Base-by-base conservation (phyloP, 2,113 vertebrate genomes). In the Motacilla alba region DNA sequence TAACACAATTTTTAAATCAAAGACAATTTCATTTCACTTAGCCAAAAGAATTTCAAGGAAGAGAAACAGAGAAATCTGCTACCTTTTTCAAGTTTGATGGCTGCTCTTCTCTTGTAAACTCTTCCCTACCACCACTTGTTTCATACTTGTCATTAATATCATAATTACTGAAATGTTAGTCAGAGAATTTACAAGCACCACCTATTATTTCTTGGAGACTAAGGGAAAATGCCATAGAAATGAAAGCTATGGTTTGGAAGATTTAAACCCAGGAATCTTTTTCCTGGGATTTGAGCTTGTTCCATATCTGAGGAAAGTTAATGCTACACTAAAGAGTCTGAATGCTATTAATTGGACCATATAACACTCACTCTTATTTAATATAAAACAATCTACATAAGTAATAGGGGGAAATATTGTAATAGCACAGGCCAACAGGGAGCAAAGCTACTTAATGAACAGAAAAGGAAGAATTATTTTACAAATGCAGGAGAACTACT, bases 1-100 rank as follows among this genome's bases (percentile, higher is more conserved):
- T 72, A 83, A 90, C 10, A 26, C 4, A 31, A 39, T 90, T 84
- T 83, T 84, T 30, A 82, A 93, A 96, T 87, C 64, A 81, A 81
- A 77, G 18, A 33, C 50, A 56, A 78, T 88, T 44, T 16, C 28
- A 37, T 60, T 95, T 94, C 70, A 82, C 70, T 96, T 87, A 89
- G 37, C 16, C 55, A 94, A 96, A 96, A 92, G 31, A 92, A 49
- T 90, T 95, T 95, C 72, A 67, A 93, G 55, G 15, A 93, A n/a
- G 21, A 41, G 50, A 84, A 87, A 60, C 4, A 74, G 63, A 93
- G 87, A 93, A 90, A 89, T 73, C 44, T 81, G 58, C n/a, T 94
- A 58, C 69, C 35, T 58, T 93, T 97, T 76, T 90, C 68, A 92
- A 87, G 52, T 79, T 3, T 87, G 73, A 88, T 60, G 58, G 41